Evolutionary conservation across 1,140 invertebrate species (phyloP).

Genomic region (Archegozetes longisetosus): DNA sequence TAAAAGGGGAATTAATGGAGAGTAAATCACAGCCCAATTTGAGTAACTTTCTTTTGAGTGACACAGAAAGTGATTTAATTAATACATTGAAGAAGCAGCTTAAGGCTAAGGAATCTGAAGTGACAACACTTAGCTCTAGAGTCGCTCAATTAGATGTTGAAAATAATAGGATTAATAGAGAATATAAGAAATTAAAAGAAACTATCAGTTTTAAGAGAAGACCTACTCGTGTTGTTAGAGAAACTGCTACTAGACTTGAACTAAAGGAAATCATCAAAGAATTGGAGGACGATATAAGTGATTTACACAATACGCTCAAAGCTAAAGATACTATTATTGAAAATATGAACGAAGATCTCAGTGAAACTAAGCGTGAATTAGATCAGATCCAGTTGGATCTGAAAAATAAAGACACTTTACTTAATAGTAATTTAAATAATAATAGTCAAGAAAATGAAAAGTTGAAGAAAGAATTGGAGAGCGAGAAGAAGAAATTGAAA

Average conservation of each 20-base stretch:
- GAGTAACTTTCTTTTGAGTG: background rate
- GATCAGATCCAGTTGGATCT: conserved; percentile 38
- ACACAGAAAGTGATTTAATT: conserved; percentile 19
- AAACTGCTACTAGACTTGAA: conserved; percentile 48
- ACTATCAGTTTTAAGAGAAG: conserved; percentile 40
- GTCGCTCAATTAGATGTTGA: conserved; percentile 23
- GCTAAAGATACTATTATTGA: conserved; percentile 36
- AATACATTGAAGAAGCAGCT: conserved; percentile 34
- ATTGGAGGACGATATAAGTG: conserved; percentile 54
- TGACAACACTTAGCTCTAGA: conserved; percentile 26
- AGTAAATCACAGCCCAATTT: conserved; percentile 12
- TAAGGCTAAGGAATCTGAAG: conserved; percentile 29
- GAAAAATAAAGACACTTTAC: conserved; percentile 30
- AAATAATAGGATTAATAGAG: conserved; percentile 33
- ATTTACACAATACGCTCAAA: conserved; percentile 43
- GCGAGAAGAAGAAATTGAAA: conserved; percentile 20
- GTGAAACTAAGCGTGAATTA: conserved; percentile 35
- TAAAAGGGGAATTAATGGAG: conserved; percentile 18
- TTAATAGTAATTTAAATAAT: conserved; percentile 12
- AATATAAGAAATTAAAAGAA: conserved; percentile 30
- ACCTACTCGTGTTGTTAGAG: conserved; percentile 47
- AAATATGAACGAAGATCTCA: conserved; percentile 34
- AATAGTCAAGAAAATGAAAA: background rate
- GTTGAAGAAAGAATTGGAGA: conserved; percentile 16
- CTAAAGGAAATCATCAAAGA: conserved; percentile 59